phyloP scores from a whole-genome alignment of 2,888 invertebrate species.

The Chorisops tibialis region DNA sequence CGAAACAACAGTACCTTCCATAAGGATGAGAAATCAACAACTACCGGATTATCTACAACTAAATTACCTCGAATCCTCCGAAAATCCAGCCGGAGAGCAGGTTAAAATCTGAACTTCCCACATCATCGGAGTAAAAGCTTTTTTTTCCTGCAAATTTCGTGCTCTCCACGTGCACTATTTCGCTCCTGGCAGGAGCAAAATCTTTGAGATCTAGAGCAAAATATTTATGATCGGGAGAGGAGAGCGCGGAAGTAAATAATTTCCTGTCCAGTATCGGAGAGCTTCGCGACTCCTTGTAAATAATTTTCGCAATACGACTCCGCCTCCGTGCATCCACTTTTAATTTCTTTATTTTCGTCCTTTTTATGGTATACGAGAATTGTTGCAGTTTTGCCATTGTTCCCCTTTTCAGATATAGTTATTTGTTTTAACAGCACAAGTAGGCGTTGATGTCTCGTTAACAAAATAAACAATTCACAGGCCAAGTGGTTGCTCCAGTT shows the following conservation, averaged over 20 bases:
- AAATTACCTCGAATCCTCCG: neutral
- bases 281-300: slow-evolving; percentile 26
- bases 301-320: slow-evolving; percentile 29
- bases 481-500: slow-evolving; percentile 28
- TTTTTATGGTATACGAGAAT: slow-evolving; percentile 5
- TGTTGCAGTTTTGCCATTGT: slow-evolving; percentile 5
- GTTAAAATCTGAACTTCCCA: neutral
- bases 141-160: slow-evolving; percentile 28
- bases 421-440: slow-evolving; percentile 28
- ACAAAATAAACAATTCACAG: slow-evolving; percentile 33
- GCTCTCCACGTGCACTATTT: slow-evolving; percentile 20
- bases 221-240: slow-evolving; percentile 18
- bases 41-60: slow-evolving; percentile 4
- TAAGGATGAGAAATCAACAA: slow-evolving; percentile 6
- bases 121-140: slow-evolving; percentile 10
- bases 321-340: slow-evolving; percentile 30
- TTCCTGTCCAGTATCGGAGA: slow-evolving; percentile 20
- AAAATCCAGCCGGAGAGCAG: neutral
- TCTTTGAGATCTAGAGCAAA: neutral
- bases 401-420: slow-evolving; percentile 15
- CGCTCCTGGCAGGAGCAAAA: neutral
- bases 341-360: slow-evolving; percentile 4
- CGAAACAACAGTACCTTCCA: too few species aligned
- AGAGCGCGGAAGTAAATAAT: slow-evolving; percentile 32
- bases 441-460: slow-evolving; percentile 36